These are phyloP conservation scores for Strigamia crassipes DNA, from an alignment of 2,888 invertebrate species.

Conservation along the genomic window DNA sequence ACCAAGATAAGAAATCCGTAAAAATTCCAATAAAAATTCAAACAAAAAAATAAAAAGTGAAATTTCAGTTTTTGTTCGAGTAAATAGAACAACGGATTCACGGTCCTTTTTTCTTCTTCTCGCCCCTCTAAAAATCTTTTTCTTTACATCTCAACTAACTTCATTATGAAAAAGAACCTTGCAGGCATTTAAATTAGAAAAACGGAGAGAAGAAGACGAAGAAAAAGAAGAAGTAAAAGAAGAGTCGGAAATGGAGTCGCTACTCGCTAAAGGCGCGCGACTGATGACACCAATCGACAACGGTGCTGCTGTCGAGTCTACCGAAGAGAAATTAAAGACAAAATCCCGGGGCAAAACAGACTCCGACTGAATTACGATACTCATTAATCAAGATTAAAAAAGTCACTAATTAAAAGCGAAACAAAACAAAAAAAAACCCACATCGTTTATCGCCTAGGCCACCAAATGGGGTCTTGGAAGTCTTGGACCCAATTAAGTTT, in stretches of 20 bases:
- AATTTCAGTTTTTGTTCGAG: no score
- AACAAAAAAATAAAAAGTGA: no score
- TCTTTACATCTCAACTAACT: background rate
- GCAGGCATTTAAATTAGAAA: constrained; percentile 10
- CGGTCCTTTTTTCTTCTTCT: background rate
- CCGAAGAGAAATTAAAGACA: constrained; percentile 2
- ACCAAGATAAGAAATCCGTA: no score
- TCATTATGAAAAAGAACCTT: background rate
- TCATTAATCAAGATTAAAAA: constrained; percentile 3
- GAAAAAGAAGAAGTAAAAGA: background rate
- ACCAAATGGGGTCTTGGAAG: background rate
- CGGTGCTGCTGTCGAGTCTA: background rate
- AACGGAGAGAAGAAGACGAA: background rate
- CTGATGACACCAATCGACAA: background rate
- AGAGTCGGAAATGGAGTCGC: constrained; percentile 3
- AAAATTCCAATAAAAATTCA: no score
- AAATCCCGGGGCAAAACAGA: background rate
- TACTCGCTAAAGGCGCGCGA: background rate
- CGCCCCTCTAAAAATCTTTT: background rate
- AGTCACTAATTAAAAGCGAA: constrained; percentile 1
- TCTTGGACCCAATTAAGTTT: background rate
- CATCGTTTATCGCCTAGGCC: background rate
- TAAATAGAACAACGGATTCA: background rate
- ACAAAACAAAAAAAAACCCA: background rate
- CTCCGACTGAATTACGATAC: constrained; percentile 2